Evolutionary conservation across 2,797 vertebrate genomes (phyloP), one percentile per base, ranked within the genome.

Genomic region (Staurois parvus): DNA sequence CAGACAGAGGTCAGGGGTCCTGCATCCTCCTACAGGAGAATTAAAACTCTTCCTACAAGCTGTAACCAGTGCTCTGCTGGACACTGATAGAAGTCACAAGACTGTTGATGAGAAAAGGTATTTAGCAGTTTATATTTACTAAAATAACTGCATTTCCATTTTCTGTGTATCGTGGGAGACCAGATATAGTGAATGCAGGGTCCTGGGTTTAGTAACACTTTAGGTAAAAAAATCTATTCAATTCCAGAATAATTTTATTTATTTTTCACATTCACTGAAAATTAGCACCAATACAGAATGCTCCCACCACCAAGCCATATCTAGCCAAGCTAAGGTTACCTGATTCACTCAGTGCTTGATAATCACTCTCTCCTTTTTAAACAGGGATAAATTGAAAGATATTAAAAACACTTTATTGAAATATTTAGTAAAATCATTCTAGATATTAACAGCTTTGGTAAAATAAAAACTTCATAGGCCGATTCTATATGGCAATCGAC

Each of bases 321-420:
- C n/a, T 78, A 70, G 59, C 24, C 76, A 56, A 28, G 70, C 67
- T 69, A 21, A 24, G 5, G 67, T 87, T 87, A 87, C 85, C 85
- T 83, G 81, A 75, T 3, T 24, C 26, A 70, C 76, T 76, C 62
- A 84, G 26, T 69, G 45, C 4, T 75, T 72, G 67, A 29, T 40
- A 70, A 72, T 29, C 56, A 81, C 17, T 77, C 62, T 70, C 72
- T 52, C 45, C 64, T 83, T 74, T 28, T 28, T 12, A 29, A 66
- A 28, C 52, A 29, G 26, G 13, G 26, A 66, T 26, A 66, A 66
- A 76, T 82, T 42, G 79, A 83, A 59, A 59, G 72, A 81, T 66
- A 45, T 24, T n/a, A n/a, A 78, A 74, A 15, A 64, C 19, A 82
- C 13, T 26, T 3, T 13, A 66, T 66, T 66, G 1, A 32, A 13